Conservation (phyloP, 2,888 invertebrate species). For the Thera britannica region DNA sequence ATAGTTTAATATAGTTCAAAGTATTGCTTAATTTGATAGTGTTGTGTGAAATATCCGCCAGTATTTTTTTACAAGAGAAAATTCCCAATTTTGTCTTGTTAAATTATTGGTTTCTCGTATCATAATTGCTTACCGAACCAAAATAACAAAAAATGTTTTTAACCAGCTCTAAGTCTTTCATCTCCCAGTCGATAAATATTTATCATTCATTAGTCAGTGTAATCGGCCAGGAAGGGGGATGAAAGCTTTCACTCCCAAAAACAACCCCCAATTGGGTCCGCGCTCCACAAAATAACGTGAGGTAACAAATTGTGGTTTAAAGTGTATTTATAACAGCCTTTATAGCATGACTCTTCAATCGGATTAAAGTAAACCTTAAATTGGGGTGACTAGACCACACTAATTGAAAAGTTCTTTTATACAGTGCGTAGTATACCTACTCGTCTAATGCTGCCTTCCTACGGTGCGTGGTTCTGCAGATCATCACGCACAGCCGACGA, state of each 20-base stretch:
- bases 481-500: too few relatives aligned
- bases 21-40: too few relatives aligned
- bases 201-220: constrained; percentile 53
- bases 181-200: constrained; percentile 53
- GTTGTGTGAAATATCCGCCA: too few relatives aligned
- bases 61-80: neutral
- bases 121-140: constrained; percentile 2
- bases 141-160: constrained; percentile 13
- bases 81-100: neutral
- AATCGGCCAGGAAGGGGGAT: constrained; percentile 34
- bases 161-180: constrained; percentile 28
- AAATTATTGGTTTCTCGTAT: constrained; percentile 2
- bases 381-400: neutral
- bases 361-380: constrained; percentile 40
- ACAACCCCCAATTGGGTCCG: constrained; percentile 3
- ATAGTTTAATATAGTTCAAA: too few relatives aligned
- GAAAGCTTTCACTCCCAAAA: neutral
- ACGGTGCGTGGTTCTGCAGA: too few relatives aligned
- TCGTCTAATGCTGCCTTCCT: too few relatives aligned
- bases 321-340: constrained; percentile 50
- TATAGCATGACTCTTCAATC: constrained; percentile 45
- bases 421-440: neutral
- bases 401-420: neutral
- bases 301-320: constrained; percentile 46
- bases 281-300: constrained; percentile 16